These are phyloP conservation scores for Pogonus chalceus DNA, from an alignment of 1,140 invertebrate species.

Conservation along the genomic window DNA sequence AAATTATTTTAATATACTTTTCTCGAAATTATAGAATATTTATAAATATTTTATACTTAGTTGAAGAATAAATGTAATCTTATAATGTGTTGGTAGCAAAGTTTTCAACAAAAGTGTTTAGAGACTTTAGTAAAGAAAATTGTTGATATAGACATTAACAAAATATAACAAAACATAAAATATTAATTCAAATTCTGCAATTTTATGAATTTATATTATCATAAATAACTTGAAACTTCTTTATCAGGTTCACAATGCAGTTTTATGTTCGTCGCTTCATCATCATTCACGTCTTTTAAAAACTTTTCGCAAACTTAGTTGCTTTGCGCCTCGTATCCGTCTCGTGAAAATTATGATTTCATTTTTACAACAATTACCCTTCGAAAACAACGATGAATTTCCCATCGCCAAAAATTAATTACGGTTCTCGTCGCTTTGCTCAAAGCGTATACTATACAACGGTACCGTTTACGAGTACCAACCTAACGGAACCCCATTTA, in stretches of 20 bases:
- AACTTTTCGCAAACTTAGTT: neutral
- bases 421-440: no score
- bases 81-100: neutral
- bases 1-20: no score
- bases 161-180: no score
- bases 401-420: no score
- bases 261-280: neutral
- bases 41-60: neutral
- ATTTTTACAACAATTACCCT: neutral
- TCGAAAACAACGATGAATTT: neutral
- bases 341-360: neutral
- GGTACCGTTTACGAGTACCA: no score
- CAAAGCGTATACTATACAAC: no score
- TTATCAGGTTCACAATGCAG: neutral
- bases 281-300: neutral
- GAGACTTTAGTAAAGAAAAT: neutral
- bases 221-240: neutral
- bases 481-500: no score
- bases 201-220: conserved; percentile 2
- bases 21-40: no score
- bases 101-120: neutral
- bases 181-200: neutral
- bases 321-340: neutral
- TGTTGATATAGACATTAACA: neutral
- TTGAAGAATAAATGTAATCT: neutral